Conservation (phyloP, 1,140 invertebrate genomes). For the Leucophenga varia region DNA sequence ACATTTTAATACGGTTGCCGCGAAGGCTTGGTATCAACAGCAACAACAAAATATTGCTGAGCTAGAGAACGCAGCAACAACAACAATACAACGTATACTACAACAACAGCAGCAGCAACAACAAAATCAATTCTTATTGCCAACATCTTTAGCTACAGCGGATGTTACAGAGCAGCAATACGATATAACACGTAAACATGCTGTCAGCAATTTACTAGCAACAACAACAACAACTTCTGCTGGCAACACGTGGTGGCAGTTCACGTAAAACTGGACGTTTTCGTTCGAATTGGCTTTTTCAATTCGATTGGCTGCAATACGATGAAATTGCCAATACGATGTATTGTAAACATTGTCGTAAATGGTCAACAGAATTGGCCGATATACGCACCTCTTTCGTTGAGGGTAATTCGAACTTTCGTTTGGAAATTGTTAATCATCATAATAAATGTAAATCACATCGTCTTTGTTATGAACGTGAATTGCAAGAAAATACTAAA, state of each 20-base stretch:
- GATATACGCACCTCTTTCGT: slow-evolving; percentile 73
- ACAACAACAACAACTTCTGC: slow-evolving; percentile 1
- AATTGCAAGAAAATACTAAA: slow-evolving; percentile 55
- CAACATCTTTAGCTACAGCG: no score
- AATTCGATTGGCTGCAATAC: slow-evolving; percentile 70
- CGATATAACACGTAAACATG: no score
- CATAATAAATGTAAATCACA: slow-evolving; percentile 77
- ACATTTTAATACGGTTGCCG: slow-evolving; percentile 7
- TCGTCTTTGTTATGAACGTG: slow-evolving; percentile 62
- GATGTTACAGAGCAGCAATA: no score
- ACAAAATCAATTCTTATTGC: no score
- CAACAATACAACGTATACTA: slow-evolving; percentile 36
- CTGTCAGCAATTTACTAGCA: no score
- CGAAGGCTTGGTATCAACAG: slow-evolving; percentile 19
- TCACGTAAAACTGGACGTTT: slow-evolving; percentile 65
- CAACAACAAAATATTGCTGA: slow-evolving; percentile 33
- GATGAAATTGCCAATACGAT: slow-evolving; percentile 68
- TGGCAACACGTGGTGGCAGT: neutral
- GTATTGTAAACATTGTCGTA: slow-evolving; percentile 72
- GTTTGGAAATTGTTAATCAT: slow-evolving; percentile 74
- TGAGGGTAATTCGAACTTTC: slow-evolving; percentile 73
- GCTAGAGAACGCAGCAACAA: slow-evolving; percentile 9
- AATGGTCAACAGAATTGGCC: slow-evolving; percentile 69
- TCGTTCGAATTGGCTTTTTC: slow-evolving; percentile 65
- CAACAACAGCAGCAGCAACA: slow-evolving; percentile 27